phyloP scores from a whole-genome alignment of 1,140 invertebrate species.

The Trissolcus basalis region DNA sequence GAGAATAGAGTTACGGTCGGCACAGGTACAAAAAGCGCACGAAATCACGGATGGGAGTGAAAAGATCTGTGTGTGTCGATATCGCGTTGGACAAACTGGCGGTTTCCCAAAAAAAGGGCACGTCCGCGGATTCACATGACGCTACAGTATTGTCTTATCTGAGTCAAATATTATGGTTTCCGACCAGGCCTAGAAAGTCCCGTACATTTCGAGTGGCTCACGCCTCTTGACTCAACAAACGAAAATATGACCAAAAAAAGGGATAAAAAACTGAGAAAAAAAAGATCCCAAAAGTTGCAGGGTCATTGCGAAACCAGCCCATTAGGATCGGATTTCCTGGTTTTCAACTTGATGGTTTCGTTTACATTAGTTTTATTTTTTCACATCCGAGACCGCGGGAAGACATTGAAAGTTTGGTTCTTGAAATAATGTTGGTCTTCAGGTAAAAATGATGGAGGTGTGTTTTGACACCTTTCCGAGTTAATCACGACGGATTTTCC shows the following conservation, averaged over 20 bases:
- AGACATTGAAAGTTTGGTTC: constrained; percentile 2
- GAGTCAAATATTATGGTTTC: constrained; percentile 23
- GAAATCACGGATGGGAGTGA: constrained; percentile 19
- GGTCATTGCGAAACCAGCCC: constrained; percentile 37
- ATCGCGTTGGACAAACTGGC: constrained; percentile 67
- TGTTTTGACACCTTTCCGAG: constrained; percentile 28
- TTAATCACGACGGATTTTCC: neutral
- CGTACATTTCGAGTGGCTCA: constrained; percentile 31
- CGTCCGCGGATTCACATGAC: constrained; percentile 22
- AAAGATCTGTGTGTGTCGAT: constrained; percentile 65
- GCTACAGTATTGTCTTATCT: constrained; percentile 27
- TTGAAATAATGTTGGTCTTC: constrained; percentile 10
- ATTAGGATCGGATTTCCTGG: constrained; percentile 29
- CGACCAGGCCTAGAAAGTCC: constrained; percentile 34
- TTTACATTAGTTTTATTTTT: neutral
- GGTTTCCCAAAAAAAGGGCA: constrained; percentile 63
- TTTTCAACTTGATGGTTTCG: constrained; percentile 9
- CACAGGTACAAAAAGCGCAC: constrained; percentile 35
- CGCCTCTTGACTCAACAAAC: constrained; percentile 42
- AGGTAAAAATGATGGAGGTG: constrained; percentile 16
- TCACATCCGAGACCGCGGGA: neutral
- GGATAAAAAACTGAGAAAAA: neutral
- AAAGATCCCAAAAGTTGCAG: constrained; percentile 6
- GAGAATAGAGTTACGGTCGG: constrained; percentile 40
- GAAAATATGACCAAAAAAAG: constrained; percentile 15